Evolutionary conservation across 2,888 invertebrate species (phyloP), one percentile per base, ranked within the genome.

Genomic region (Zygothrica quintamaculata): DNA sequence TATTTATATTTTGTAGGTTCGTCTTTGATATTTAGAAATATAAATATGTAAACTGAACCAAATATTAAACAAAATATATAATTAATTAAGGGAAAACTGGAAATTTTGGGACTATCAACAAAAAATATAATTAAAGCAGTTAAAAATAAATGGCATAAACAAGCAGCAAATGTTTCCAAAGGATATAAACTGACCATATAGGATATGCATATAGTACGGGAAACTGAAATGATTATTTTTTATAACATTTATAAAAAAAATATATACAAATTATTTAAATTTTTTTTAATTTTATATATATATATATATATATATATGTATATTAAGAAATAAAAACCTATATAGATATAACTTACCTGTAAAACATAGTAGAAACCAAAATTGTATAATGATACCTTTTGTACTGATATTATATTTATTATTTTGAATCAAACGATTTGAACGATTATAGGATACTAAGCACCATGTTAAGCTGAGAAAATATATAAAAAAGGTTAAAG

Each of bases 1-100:
- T 84, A 84, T 25, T 77, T 84, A 16, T 56, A 43, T 50, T 73
- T 79, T 16, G 84, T 80, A 0, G 84, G 81, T 3, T 56, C 70
- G 65, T 79, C 84, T 2, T 57, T 70, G 4, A 84, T 59, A 9
- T 81, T 77, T n/a, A 64, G 66, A 40, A 77, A 79, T 34, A 79
- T 71, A 52, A 84, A 84, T 6, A 79, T 9, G 51, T 84, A 79
- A 0, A 79, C 79, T 7, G 50, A 57, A 15, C 84, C 79, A 22
- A 79, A 84, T 6, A 74, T 40, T 8, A 84, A 44, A 34, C 81
- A 84, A 36, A 77, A 62, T 29, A 80, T 31, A 36, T 62, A 79
- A 42, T 84, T 80, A 2, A 65, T 18, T 0, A 62, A 7, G 6
- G 11, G 11, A 1, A 60, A 59, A 9, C 26, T 25, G 0, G 52